Base-by-base conservation (phyloP, 2,888 invertebrate species). In the Thumatha senex region DNA sequence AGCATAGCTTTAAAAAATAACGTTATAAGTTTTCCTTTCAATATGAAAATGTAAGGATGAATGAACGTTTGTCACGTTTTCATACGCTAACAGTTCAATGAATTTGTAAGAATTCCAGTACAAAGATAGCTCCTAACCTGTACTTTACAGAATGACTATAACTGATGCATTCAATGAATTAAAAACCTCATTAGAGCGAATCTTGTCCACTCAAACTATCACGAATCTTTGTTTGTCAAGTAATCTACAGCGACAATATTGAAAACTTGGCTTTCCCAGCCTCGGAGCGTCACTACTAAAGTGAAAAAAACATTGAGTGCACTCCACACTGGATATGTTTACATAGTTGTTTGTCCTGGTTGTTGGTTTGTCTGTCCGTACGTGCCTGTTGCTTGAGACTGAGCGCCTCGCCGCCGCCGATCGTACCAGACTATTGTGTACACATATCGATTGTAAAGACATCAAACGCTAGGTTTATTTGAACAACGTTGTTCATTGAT, bases 281-380 rank as follows among this genome's bases (percentile, higher is more conserved):
- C 31, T 39, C 33, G 39, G 31, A 40, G 33, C 39, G 30, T 15
- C 39, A 46, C 31, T 11, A 45, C 30, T 10, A 36, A 29, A 30
- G 36, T 46, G 31, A 46, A 46, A 46, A n/a, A 46, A 46, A 46
- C 39, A 39, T 40, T 39, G 46, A 39, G 38, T 36, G n/a, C 35
- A 36, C 35, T 44, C 46, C 7, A 46, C 42, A 44, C 38, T 49
- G 34, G 5, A 39, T 40, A 34, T 48, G 33, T 49, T 40, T 40
- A 13, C 15, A 18, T 48, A 41, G 35, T 40, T 51, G 51, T 52
- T 52, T 52, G 44, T 47, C 30, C 43, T 40, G 9, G 40, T 40
- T 52, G 47, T 52, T 52, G 52, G 43, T 43, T 40, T n/a, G 51
- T 43, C 34, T 51, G 51, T 43, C 39, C 30, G 40, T 52, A 52